Base-by-base conservation (phyloP, 1,140 invertebrate genomes). In the Metaphire vulgaris region DNA sequence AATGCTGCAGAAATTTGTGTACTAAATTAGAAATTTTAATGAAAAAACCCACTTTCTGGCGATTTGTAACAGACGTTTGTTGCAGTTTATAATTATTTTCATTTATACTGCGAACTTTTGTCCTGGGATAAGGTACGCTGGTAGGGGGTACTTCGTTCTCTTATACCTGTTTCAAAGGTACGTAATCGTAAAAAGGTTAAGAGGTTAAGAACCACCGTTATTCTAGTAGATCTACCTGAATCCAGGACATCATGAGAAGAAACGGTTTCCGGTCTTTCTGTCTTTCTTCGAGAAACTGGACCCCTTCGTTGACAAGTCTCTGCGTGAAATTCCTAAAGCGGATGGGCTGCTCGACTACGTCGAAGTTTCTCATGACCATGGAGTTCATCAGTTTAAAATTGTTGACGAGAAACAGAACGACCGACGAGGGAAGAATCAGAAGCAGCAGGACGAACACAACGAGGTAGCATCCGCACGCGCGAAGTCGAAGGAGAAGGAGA, bases 311-410 rank as follows among this genome's bases (percentile, higher is more conserved):
- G 2, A 81, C 81, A 26, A 83, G 74, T 33, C 82, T 75, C 29
- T 80, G 74, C 26, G 80, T 82, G 12, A 84, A 65, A 34, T 76
- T 80, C 21, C 80, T 78, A 0, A 84, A 74, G 67, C 80, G 64
- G 29, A 83, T 81, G 26, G 83, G 84, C 70, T 85, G 84, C 79
- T 85, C 84, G 1, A 85, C 81, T 2, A 84, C 33, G 1, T 82
- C 80, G 68, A 80, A 81, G 73, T 83, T 81, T 29, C 80, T 79
- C 80, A 86, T 83, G 14, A 87, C 28, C 31, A 85, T 73, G 2
- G 82, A 80, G 77, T 87, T 87, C 0, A 87, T 67, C 1, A 81
- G 56, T 64, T 79, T 81, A 14, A 83, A 72, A 33, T 83, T 83
- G 2, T 78, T 34, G 6, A 79, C 34, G 16, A 81, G 78, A 30